A percentile compares a stretch with the other conserved stretches of the same genome.
These are phyloP conservation scores for Regulus satrapa DNA, from an alignment of 2,113 vertebrate genomes.

Conservation along the genomic window DNA sequence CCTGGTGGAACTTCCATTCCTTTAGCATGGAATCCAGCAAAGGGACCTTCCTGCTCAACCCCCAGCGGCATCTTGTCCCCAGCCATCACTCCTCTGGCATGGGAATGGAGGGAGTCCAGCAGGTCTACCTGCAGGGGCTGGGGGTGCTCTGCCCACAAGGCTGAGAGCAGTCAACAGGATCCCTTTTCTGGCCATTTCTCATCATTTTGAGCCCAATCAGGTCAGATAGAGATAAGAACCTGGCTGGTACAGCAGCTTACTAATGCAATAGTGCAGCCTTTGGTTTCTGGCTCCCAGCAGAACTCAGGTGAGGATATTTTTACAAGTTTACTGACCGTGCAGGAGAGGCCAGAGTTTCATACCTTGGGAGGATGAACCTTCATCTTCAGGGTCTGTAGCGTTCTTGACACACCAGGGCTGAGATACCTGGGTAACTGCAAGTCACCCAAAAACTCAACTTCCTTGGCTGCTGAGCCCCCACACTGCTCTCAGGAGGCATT, in stretches of 20 bases:
- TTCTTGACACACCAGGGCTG: not conserved
- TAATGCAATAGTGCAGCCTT: rapidly evolving
- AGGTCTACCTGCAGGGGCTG: not conserved
- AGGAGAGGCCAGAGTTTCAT: not conserved
- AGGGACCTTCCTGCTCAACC: rapidly evolving
- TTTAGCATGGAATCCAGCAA: not conserved
- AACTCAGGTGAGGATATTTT: not conserved
- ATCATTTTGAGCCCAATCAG: not conserved
- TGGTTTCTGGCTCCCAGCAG: not conserved
- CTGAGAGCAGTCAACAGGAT: not conserved
- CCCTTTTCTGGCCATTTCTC: not conserved
- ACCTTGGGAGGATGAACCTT: not conserved
- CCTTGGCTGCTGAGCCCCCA: not conserved
- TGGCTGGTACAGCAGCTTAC: not conserved
- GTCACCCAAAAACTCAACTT: not conserved
- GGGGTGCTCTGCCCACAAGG: not conserved
- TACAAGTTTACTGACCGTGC: not conserved
- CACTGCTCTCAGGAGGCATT: rapidly evolving
- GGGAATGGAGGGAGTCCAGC: not conserved
- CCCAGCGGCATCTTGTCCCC: not conserved
- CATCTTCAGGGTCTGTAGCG: not conserved
- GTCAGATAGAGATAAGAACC: not conserved
- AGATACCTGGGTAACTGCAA: not conserved
- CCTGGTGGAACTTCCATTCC: too few relatives aligned
- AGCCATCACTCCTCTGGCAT: rapidly evolving